phyloP scores from a whole-genome alignment of 2,113 vertebrate species.

The Tupaia chinensis region DNA sequence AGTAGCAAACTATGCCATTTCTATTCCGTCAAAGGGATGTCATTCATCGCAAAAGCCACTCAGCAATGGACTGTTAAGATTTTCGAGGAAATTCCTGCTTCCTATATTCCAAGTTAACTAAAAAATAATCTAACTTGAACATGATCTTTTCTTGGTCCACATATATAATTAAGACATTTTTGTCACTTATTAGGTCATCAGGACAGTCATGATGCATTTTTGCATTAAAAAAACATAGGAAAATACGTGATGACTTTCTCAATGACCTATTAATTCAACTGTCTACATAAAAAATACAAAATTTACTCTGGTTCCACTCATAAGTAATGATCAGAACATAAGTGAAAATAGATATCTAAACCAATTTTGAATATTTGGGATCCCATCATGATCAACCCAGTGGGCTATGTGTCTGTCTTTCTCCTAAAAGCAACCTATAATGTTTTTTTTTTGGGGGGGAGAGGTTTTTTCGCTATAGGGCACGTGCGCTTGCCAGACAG shows the following conservation, averaged over 20 bases:
- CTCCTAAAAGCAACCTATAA: neutral
- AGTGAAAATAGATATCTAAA: neutral
- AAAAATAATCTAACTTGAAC: neutral
- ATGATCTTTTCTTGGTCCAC: neutral
- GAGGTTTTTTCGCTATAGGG: no score
- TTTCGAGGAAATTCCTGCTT: neutral
- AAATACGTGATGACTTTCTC: no score
- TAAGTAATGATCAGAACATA: neutral
- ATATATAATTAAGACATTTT: neutral
- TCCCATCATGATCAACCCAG: fast-evolving
- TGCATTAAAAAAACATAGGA: no score
- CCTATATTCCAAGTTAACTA: neutral
- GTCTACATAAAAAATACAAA: neutral
- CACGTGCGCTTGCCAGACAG: no score
- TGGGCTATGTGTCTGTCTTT: neutral
- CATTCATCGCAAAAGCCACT: neutral
- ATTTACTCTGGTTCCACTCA: neutral
- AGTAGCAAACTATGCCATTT: neutral
- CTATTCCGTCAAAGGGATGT: neutral
- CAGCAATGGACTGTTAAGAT: neutral
- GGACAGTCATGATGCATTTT: no score
- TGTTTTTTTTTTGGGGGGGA: no score
- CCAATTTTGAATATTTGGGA: neutral
- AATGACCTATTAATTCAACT: neutral
- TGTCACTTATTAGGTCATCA: neutral